Conservation (phyloP, 1,140 invertebrate species). For the Drosophila asahinai region DNA sequence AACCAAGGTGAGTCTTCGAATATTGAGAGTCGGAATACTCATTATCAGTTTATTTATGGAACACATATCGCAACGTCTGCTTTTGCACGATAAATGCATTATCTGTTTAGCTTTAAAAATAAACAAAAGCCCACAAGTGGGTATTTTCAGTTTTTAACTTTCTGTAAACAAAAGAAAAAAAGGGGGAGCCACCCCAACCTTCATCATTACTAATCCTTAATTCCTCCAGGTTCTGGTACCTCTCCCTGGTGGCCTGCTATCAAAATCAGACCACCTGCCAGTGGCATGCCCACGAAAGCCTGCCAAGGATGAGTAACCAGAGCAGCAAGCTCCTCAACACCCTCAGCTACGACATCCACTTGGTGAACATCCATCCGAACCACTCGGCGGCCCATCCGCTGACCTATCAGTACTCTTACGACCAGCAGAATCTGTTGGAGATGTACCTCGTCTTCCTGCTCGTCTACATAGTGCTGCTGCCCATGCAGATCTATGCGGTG, state of each 20-base stretch:
- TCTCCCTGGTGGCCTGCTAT: conserved; percentile 96
- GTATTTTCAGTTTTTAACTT: no score
- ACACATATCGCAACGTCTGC: not conserved
- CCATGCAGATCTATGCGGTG: conserved; percentile 95
- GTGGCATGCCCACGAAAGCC: conserved; percentile 90
- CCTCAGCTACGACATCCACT: conserved; percentile 96
- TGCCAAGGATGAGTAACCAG: conserved; percentile 69
- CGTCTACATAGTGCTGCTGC: conserved; percentile 94
- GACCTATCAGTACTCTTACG: conserved; percentile 98
- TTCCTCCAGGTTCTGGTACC: conserved; percentile 95
- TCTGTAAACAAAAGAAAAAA: not conserved
- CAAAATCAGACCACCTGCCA: conserved; percentile 91
- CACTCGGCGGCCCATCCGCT: conserved; percentile 93
- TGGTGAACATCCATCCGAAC: conserved; percentile 98
- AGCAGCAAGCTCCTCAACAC: conserved; percentile 72
- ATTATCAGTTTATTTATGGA: not conserved
- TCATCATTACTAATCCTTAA: no score
- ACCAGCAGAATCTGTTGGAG: conserved; percentile 96
- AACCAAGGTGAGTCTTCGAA: conserved; percentile 90
- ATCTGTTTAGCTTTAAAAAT: not conserved
- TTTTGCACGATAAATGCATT: conserved; percentile 3
- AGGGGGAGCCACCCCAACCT: rapidly evolving
- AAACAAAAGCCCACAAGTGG: not conserved
- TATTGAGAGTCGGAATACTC: no score
- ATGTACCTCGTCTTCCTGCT: conserved; percentile 95